Evolutionary conservation across 2,888 invertebrate genomes (phyloP), one percentile per base, ranked within the genome.

Genomic region (Drosophila anomelani): DNA sequence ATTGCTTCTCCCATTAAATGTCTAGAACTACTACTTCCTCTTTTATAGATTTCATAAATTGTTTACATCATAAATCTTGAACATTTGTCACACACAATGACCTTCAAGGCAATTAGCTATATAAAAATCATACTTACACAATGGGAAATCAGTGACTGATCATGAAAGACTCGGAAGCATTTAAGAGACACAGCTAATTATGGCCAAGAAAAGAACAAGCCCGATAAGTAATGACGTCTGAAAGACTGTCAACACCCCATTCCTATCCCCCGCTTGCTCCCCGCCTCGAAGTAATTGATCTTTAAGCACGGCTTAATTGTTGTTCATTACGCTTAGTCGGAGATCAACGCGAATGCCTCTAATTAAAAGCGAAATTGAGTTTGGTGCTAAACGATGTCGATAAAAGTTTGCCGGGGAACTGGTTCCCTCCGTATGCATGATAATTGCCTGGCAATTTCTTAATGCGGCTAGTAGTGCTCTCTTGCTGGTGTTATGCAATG

Each of bases 51-150:
- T 23, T 49, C n/a, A 20, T 17, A 23, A 9, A 12, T 46, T 41
- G 47, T 32, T 46, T 49, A 56, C 38, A 67, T n/a, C 12, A 54
- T 29, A 10, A 34, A 15, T 6, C 20, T 44, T 13, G 51, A 36
- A 20, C 3, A 3, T 12, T 17, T 60, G 12, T 12, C 55, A 26
- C 23, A 32, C 17, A 57, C 51, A 32, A 17, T 70, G 77, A 79
- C 88, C 87, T 88, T 86, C 80, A 38, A 12, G 62, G 13, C 78
- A 83, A 83, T 88, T 81, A 78, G 58, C 15, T 60, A 9, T 74
- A 56, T 59, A 44, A 49, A 67, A 77, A 75, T 71, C 49, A 59
- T 20, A 20, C 20, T 20, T 20, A 20, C 20, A 20, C 20, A 20
- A 20, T 20, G 49, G 15, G 15, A 54, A 51, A 66, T 57, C 41